Percentiles rank a stretch among this genome's conserved stretches.
phyloP scores from a whole-genome alignment of 2,888 invertebrate species.

The Microctonus brassicae region DNA sequence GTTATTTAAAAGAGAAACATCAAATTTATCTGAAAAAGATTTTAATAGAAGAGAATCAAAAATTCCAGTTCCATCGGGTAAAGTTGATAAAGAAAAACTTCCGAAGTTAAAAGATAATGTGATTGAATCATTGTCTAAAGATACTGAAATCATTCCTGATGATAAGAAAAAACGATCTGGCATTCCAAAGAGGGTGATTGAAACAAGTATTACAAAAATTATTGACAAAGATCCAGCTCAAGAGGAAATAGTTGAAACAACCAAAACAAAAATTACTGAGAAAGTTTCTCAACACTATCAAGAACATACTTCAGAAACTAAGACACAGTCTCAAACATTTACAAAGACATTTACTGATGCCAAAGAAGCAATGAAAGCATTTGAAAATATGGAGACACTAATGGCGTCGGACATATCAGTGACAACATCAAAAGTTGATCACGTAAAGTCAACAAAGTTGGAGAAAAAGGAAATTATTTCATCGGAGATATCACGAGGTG shows the following conservation, averaged over 20 bases:
- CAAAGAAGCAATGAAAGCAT: slow-evolving; percentile 51
- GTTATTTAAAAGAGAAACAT: slow-evolving; percentile 31
- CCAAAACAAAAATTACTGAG: slow-evolving; percentile 57
- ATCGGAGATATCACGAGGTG: slow-evolving; percentile 56
- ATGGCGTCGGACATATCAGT: slow-evolving; percentile 39
- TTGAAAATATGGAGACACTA: slow-evolving; percentile 49
- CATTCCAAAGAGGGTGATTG: slow-evolving; percentile 33
- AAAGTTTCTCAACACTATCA: slow-evolving; percentile 54
- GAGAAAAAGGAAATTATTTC: slow-evolving; percentile 59
- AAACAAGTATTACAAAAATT: slow-evolving; percentile 1
- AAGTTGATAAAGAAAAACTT: slow-evolving; percentile 57
- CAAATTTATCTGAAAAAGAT: slow-evolving; percentile 43
- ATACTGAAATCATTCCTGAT: slow-evolving; percentile 15
- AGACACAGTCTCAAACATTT: slow-evolving; percentile 51
- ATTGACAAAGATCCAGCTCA: background rate
- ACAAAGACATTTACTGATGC: slow-evolving; percentile 50
- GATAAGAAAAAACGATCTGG: slow-evolving; percentile 41
- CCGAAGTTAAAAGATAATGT: slow-evolving; percentile 27
- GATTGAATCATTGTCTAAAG: slow-evolving; percentile 17
- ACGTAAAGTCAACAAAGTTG: slow-evolving; percentile 51
- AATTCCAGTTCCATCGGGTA: slow-evolving; percentile 58
- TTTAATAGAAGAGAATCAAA: slow-evolving; percentile 53
- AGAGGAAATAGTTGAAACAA: slow-evolving; percentile 8
- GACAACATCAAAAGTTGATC: slow-evolving; percentile 59
- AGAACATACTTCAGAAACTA: slow-evolving; percentile 52